Evolutionary conservation across 2,797 vertebrate genomes (phyloP).

Genomic region (Apodemus agrarius): DNA sequence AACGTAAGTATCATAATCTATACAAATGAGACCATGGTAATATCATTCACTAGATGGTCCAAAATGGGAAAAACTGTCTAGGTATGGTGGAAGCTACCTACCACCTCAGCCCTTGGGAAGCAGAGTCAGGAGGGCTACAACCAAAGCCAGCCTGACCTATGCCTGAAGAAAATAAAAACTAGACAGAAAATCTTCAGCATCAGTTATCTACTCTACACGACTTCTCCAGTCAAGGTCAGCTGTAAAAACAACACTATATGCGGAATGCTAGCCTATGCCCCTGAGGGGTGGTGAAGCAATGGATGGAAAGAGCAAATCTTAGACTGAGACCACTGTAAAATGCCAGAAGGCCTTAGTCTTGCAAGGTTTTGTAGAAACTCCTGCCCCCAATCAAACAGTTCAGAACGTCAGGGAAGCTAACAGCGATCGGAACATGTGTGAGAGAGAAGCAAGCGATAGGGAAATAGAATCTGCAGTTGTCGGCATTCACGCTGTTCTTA

Average conservation of each 20-base stretch:
- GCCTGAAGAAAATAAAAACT: neutral
- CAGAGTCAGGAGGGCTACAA: neutral
- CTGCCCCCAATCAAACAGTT: neutral
- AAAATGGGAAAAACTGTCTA: neutral
- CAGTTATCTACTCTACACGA: neutral
- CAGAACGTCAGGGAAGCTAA: conserved; percentile 19
- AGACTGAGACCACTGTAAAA: conserved; percentile 15
- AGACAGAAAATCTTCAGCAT: conserved; percentile 13
- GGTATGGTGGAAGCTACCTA: neutral
- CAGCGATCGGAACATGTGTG: neutral
- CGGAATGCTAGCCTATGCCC: conserved; percentile 4
- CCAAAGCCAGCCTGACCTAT: neutral
- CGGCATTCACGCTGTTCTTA: neutral
- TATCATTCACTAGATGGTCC: neutral
- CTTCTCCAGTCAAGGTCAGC: neutral
- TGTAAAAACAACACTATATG: neutral
- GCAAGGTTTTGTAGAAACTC: neutral
- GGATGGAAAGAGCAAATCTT: conserved; percentile 16
- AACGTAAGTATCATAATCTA: neutral
- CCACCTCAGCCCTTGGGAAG: neutral
- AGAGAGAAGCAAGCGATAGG: neutral
- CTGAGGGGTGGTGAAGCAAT: neutral
- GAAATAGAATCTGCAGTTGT: neutral
- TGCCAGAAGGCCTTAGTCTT: conserved; percentile 1
- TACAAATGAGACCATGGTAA: neutral